A percentile compares a stretch with the other conserved stretches of the same genome.
These are phyloP conservation scores for Colinus virginianus DNA, from an alignment of 2,113 vertebrate species.

Conservation along the genomic window DNA sequence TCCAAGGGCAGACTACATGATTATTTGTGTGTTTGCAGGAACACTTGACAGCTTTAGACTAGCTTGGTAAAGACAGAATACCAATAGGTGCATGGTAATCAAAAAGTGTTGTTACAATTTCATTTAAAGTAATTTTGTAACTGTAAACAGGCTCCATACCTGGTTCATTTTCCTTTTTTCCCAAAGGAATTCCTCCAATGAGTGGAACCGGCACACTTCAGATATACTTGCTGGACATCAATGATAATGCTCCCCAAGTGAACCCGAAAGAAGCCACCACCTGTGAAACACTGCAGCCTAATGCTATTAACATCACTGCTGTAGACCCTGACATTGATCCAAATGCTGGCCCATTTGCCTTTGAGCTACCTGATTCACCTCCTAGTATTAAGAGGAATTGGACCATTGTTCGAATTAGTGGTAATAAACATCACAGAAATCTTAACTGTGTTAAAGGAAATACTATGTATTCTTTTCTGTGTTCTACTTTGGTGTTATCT, in stretches of 20 bases:
- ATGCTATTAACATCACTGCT: conserved; percentile 96
- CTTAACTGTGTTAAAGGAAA: background rate
- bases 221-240: conserved; percentile 93
- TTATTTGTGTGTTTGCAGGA: background rate
- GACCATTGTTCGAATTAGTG: conserved; percentile 93
- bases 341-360: conserved; percentile 95
- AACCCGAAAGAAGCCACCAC: conserved; percentile 92
- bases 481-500: background rate
- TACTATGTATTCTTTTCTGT: background rate
- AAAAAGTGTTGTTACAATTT: background rate
- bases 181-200: conserved; percentile 87
- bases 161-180: background rate
- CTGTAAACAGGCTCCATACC: background rate
- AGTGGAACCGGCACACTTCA: conserved; percentile 95
- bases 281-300: conserved; percentile 93
- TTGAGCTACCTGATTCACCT: conserved; percentile 90
- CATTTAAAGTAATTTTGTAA: background rate
- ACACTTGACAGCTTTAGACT: background rate
- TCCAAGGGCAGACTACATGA: background rate
- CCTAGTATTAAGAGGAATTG: conserved; percentile 90
- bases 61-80: background rate
- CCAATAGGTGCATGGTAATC: accelerated
- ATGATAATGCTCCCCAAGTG: conserved; percentile 95
- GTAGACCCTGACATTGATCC: conserved; percentile 93
- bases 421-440: conserved; percentile 68